phyloP scores from a whole-genome alignment of 2,797 vertebrate species.

The Siniperca obscura region DNA sequence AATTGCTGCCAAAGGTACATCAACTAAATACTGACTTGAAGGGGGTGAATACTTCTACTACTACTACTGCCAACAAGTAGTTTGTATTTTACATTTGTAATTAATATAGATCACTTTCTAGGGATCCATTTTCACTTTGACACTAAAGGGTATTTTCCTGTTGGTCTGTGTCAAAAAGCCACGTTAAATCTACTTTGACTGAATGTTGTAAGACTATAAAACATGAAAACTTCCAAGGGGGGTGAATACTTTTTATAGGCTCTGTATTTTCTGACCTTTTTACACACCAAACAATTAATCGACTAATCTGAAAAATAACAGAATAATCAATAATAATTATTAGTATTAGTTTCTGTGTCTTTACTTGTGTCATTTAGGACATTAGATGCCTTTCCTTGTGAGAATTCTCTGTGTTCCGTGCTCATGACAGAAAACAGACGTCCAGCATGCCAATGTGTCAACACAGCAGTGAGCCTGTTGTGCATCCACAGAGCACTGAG shows the following conservation, averaged over 20 bases:
- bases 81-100: neutral
- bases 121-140: neutral
- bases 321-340: no score
- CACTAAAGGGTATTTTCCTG: neutral
- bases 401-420: neutral
- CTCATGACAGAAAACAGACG: neutral
- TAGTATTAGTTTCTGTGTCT: neutral
- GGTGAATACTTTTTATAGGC: neutral
- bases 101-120: neutral
- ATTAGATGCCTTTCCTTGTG: neutral
- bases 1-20: neutral
- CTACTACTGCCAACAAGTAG: neutral
- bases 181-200: neutral
- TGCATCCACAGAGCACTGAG: neutral
- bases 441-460: constrained; percentile 20
- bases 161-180: neutral
- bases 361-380: neutral
- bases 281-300: neutral
- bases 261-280: neutral
- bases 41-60: neutral
- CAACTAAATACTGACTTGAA: neutral
- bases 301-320: neutral
- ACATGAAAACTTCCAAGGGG: neutral
- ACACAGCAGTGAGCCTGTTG: constrained; percentile 17
- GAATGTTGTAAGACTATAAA: neutral